These are phyloP conservation scores for Cichladusa arquata DNA, from an alignment of 2,113 vertebrate species.

Conservation along the genomic window DNA sequence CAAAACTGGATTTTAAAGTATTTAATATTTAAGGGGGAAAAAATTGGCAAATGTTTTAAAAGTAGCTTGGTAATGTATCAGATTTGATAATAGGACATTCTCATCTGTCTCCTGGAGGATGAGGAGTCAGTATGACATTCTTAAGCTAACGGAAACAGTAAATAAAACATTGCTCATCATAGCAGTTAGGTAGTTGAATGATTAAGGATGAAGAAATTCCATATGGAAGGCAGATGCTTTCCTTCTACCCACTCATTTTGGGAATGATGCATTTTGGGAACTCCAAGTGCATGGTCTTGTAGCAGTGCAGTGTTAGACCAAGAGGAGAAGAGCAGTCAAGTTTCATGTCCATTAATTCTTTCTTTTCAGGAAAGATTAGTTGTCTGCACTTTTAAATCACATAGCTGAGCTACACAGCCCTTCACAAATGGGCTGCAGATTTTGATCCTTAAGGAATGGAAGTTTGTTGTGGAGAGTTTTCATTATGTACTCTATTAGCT, in stretches of 20 bases:
- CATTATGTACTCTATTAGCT: not conserved
- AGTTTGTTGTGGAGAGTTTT: not conserved
- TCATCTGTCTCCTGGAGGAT: not conserved
- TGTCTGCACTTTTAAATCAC: not conserved
- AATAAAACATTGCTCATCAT: constrained; percentile 36
- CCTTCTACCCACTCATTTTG: not conserved
- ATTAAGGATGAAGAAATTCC: constrained; percentile 2
- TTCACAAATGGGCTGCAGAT: not conserved
- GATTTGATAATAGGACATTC: not conserved
- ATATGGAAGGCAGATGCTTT: constrained; percentile 42
- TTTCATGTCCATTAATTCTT: not conserved
- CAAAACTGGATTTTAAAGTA: not conserved
- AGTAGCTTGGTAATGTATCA: not conserved
- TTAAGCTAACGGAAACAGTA: constrained; percentile 2
- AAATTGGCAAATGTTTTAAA: not conserved
- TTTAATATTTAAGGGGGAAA: not conserved
- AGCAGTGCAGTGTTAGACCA: not conserved
- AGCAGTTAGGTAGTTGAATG: not conserved
- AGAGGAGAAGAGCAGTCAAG: not conserved
- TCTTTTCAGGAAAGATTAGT: not conserved
- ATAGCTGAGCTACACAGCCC: not conserved
- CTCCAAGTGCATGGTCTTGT: not conserved
- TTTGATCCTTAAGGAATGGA: not conserved
- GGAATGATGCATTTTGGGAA: not conserved
- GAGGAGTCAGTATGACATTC: constrained; percentile 20